Evolutionary conservation across 2,113 vertebrate genomes (phyloP).

Genomic region (Xenotilapia caudafasciata): DNA sequence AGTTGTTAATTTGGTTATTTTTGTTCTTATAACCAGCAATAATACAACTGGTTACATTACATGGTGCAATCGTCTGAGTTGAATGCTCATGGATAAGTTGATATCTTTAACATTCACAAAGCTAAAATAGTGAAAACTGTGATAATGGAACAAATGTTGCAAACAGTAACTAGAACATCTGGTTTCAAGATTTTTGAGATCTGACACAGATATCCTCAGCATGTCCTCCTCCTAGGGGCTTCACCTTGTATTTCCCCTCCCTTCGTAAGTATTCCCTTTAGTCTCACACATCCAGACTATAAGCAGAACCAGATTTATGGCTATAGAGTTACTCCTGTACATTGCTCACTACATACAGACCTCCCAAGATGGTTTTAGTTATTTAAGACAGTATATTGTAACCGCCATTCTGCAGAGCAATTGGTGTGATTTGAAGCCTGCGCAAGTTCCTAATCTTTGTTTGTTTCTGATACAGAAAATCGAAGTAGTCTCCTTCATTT

Average conservation of each 20-base stretch:
- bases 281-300: conserved; percentile 6
- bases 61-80: not conserved
- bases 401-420: not conserved
- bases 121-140: not conserved
- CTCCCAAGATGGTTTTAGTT: conserved; percentile 16
- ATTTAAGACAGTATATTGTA: not conserved
- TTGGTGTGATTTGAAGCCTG: not conserved
- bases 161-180: conserved; percentile 36
- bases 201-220: conserved; percentile 12
- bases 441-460: accelerated
- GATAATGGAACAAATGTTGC: not conserved
- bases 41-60: not conserved
- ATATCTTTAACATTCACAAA: not conserved
- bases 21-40: not conserved
- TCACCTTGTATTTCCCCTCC: conserved; percentile 18
- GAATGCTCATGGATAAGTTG: not conserved
- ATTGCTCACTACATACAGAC: not conserved
- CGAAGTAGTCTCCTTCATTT: not conserved
- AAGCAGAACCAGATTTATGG: conserved; percentile 55
- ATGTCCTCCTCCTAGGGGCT: not conserved
- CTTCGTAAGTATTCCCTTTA: conserved; percentile 8
- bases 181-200: conserved; percentile 46
- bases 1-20: not conserved
- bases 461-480: not conserved
- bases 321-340: conserved; percentile 1